A percentile compares a stretch with the other conserved stretches of the same genome.
phyloP scores from a whole-genome alignment of 2,888 invertebrate genomes.

The Sesia apiformis region DNA sequence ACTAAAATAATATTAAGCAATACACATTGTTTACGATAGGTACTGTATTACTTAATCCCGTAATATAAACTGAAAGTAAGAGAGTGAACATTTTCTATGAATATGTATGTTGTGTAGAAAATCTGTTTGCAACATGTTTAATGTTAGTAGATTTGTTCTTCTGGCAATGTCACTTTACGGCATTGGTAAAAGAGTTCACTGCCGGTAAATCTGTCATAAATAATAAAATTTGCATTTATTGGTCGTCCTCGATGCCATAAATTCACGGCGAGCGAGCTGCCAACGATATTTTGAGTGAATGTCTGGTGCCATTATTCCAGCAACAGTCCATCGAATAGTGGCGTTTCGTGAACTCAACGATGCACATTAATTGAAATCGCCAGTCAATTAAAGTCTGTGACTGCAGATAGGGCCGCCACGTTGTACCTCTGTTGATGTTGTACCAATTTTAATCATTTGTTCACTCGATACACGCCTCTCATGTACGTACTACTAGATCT shows the following conservation, averaged over 20 bases:
- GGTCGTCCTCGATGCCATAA: slow-evolving; percentile 65
- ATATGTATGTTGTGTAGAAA: too few relatives aligned
- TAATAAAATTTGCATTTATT: slow-evolving; percentile 75
- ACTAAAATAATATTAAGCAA: too few relatives aligned
- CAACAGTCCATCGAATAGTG: slow-evolving; percentile 34
- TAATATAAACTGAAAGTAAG: too few relatives aligned
- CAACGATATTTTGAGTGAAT: slow-evolving; percentile 69
- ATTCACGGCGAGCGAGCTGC: slow-evolving; percentile 59
- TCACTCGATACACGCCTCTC: slow-evolving; percentile 22
- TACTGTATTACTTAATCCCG: too few relatives aligned
- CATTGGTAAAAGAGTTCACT: slow-evolving; percentile 65
- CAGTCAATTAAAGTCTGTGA: slow-evolving; percentile 58
- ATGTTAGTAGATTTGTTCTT: too few relatives aligned
- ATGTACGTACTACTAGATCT: too few relatives aligned
- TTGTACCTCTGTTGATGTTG: slow-evolving; percentile 24
- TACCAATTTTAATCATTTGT: slow-evolving; percentile 60
- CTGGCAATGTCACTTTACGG: slow-evolving; percentile 47
- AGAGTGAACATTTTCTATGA: too few relatives aligned
- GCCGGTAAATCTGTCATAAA: slow-evolving; percentile 69
- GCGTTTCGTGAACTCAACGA: slow-evolving; percentile 49
- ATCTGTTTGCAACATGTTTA: too few relatives aligned
- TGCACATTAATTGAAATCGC: slow-evolving; percentile 63
- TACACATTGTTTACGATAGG: too few relatives aligned
- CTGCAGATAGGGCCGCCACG: slow-evolving; percentile 32
- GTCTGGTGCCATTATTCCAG: slow-evolving; percentile 49